Evolutionary conservation across 2,113 vertebrate genomes (phyloP), one percentile per base, ranked within the genome.

Genomic region (Bubo bubo): DNA sequence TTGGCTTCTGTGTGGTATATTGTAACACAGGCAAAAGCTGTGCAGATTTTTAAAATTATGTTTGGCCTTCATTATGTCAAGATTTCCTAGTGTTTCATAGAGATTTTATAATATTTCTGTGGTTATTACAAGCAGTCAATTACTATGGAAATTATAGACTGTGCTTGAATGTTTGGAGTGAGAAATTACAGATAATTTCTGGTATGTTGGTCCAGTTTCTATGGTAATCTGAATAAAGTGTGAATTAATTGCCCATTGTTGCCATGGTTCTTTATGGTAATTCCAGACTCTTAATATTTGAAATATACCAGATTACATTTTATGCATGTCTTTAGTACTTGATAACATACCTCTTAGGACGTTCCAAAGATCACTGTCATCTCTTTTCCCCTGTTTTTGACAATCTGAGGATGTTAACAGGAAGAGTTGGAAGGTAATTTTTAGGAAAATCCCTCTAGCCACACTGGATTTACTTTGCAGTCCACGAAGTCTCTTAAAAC

Each of bases 141-240:
- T 98, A 94, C 90, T 95, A 97, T 96, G 94, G 90, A 97, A 97
- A 97, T 97, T 94, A 96, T 68, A 97, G 90, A n/a, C 86, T 89
- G 62, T 53, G 53, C 92, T 95, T 95, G 83, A 87, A 79, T 96
- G 62, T 97, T 97, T 93, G 79, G 83, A 91, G 67, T 92, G 85
- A 97, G 86, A 96, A 95, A 97, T 97, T 97, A 96, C 79, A 76
- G 75, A 90, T 93, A 91, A 97, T 97, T 91, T 94, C 80, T 95
- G 49, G 60, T 88, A 66, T 77, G 91, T 86, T 77, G 60, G 79
- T 94, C 95, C 88, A 97, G 92, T 97, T 98, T 97, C 97, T 96
- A 97, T 95, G 96, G 97, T 84, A 97, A 97, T 96, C 23, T 55
- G 90, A 92, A 90, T 77, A 90, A 90, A 93, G 49, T 92, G 88